Conservation (phyloP, 2,888 invertebrate species). For the Hemaris fuciformis region DNA sequence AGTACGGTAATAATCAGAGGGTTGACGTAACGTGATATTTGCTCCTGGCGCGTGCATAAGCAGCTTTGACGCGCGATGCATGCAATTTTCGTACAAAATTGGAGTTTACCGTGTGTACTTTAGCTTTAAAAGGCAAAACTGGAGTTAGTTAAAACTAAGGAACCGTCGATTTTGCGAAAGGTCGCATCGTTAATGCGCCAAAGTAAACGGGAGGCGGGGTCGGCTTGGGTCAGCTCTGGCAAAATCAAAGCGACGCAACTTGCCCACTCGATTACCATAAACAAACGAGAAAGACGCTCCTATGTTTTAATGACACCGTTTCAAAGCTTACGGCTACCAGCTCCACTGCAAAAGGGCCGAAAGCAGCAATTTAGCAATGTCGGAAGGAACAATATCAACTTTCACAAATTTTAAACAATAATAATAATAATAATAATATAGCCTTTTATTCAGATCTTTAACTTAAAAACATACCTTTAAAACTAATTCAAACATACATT, state of each 20-base stretch:
- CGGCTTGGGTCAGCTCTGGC: constrained; percentile 46
- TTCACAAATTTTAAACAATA: background rate
- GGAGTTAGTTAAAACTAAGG: constrained; percentile 54
- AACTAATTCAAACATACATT: too few relatives aligned
- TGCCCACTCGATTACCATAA: constrained; percentile 77
- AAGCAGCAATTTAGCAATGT: constrained; percentile 45
- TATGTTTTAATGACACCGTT: constrained; percentile 72
- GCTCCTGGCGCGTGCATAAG: constrained; percentile 26
- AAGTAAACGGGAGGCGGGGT: constrained; percentile 65
- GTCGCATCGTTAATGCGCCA: constrained; percentile 55
- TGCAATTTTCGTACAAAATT: constrained; percentile 37
- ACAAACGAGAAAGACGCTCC: constrained; percentile 73
- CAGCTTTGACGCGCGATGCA: constrained; percentile 35
- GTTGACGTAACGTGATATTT: constrained; percentile 38
- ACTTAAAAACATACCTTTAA: too few relatives aligned
- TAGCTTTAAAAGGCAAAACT: constrained; percentile 51
- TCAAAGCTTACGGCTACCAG: constrained; percentile 50
- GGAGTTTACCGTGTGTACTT: constrained; percentile 36
- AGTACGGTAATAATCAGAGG: background rate
- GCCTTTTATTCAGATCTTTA: too few relatives aligned
- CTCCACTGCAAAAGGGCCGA: constrained; percentile 33
- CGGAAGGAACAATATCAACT: constrained; percentile 20
- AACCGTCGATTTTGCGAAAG: constrained; percentile 61
- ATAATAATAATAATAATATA: too few relatives aligned
- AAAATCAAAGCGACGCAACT: constrained; percentile 73